phyloP scores from a whole-genome alignment of 2,113 vertebrate genomes.

The Megaptera novaeangliae region DNA sequence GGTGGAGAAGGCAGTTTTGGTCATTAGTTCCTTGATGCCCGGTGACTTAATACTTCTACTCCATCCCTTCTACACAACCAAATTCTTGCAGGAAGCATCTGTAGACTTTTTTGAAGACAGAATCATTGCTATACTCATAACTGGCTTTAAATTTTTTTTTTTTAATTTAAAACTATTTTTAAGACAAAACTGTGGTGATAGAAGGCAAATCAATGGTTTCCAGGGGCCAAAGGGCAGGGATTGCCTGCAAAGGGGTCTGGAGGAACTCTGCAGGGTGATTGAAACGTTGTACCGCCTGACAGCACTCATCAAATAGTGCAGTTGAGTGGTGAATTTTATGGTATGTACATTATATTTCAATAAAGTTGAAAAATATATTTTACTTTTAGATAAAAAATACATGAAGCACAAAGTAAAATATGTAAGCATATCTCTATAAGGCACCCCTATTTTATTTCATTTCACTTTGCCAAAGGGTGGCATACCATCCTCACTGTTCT shows the following conservation, averaged over 20 bases:
- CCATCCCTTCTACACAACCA: background rate
- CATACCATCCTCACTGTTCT: background rate
- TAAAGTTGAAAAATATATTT: background rate
- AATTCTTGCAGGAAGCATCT: background rate
- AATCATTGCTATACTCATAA: background rate
- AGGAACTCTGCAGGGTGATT: background rate
- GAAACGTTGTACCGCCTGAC: background rate
- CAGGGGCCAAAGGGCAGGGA: background rate
- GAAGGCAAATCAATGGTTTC: background rate
- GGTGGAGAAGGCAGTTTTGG: background rate
- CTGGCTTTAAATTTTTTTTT: background rate
- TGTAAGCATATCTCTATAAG: accelerated
- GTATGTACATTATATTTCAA: background rate
- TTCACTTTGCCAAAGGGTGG: background rate
- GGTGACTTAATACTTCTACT: background rate
- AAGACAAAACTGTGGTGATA: background rate
- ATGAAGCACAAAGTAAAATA: background rate
- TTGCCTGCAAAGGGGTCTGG: background rate
- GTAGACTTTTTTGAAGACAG: background rate
- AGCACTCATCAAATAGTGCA: background rate
- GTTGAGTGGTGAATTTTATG: background rate
- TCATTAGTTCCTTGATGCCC: background rate
- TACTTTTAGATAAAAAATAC: background rate
- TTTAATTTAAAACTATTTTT: background rate
- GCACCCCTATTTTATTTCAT: background rate